Base-by-base conservation (phyloP, 2,113 vertebrate species). In the Poeciliopsis retropinna region DNA sequence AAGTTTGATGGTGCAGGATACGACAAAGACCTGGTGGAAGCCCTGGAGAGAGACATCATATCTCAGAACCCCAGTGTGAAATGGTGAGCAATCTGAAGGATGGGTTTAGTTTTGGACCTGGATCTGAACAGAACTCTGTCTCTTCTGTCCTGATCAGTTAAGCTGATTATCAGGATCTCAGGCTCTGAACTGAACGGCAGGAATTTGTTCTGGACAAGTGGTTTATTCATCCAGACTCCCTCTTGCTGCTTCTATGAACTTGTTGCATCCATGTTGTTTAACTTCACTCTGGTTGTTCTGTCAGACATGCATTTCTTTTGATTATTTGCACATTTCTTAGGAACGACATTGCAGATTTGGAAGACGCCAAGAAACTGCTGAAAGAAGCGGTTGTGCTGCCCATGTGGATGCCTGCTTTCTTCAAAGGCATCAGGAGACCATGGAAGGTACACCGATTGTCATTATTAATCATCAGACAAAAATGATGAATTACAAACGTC, bases 381-480 rank as follows among this genome's bases (percentile, higher is more conserved):
- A 98, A 99, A 82, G 97, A 99, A 92, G 98, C 97, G 0, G 97
- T 99, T 14, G 97, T 99, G 64, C 91, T 99, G 86, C 97, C 98
- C 0, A 98, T 99, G 97, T 99, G 97, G 98, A 99, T 99, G 97
- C 98, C 98, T 1, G 97, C 97, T 25, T 99, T 99, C 90, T 99
- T 99, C 92, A 99, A 98, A 89, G 98, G 98, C 89, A 99, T 99
- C 85, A 93, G 98, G 75, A 95, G 98, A 86, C 98, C 97, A 0
- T 99, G 98, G 97, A 99, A 99, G 95, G 98, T 84, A 67, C 34
- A 34, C 34, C 11, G 34, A 11, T 34, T 10, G 1, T 34, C 15
- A 47, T 19, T 5, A 17, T 47, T 47, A 19, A 54, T 54, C 22
- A 54, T 25, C 5, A 25, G 6, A 54, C 6, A 54, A 25, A 25